Evolutionary conservation across 53 echinoderm and acorn worm genomes (phyloP), one percentile per base, ranked within the genome.

Genomic region (Astropecten irregularis): DNA sequence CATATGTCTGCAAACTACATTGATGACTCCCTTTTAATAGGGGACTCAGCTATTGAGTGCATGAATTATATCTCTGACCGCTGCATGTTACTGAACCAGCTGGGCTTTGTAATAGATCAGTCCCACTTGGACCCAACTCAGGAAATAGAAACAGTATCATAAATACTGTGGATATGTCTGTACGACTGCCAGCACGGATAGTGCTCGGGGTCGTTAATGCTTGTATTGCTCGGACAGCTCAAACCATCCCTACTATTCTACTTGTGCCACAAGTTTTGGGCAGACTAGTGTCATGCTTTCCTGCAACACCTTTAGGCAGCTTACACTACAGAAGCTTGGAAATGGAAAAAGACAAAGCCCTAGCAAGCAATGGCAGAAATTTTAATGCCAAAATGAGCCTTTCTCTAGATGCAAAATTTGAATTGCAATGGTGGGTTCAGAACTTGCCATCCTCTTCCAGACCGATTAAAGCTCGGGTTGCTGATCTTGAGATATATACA

Each of bases 21-120:
- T 59, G 60, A 77, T 34, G 77, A 77, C 8, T 57, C 68, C 20
- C 27, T 68, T 23, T 21, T 68, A 2, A 68, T 68, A 2, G 68
- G 46, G 8, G 68, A 68, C 32, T 27, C 57, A 14, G 21, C 10
- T 35, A 39, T 40, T 7, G 68, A 68, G 23, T 68, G 68, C 26
- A 44, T 22, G 20, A 40, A 1, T 9, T 40, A 68, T 40, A 0
- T 68, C 16, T 13, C 20, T 20, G 42, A 68, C 26, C 19, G 46
- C n/a, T 68, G 46, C 11, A 1, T 8, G 6, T 44, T 68, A 68
- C 14, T 44, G 11, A 21, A 46, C 13, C 21, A 21, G 9, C 26
- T 68, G 19, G 68, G 68, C 20, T 68, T 68, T 68, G 42, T 68
- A 9, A 22, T 68, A 20, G 40, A 68, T 25, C 42, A 68, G 28